Base-by-base conservation (phyloP, 2,888 invertebrate species). In the Tetropium fuscum region DNA sequence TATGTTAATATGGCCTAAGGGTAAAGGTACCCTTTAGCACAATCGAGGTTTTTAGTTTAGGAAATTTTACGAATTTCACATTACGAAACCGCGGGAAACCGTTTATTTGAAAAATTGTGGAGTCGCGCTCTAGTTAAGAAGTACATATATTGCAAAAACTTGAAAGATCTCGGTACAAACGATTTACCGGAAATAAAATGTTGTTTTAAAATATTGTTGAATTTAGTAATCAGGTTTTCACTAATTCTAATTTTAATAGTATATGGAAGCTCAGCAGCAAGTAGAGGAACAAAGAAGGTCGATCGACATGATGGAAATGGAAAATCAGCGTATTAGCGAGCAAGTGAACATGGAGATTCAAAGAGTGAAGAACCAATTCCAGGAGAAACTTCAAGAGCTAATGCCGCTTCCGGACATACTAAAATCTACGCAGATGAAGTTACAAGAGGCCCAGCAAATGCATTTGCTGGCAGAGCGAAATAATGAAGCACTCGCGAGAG, bases 301-400 rank as follows among this genome's bases (percentile, higher is more conserved):
- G 71, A 85, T 90, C 73, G 89, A 90, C 62, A 81, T 88, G 74
- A 88, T 90, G 87, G 89, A 90, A 71, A 85, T 89, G 85, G 90
- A 90, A 70, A 89, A 90, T 71, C 87, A 86, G 13, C 82, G 89
- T 43, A 88, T 90, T 73, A 88, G 88, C 66, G 90, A 90, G 71
- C 90, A 90, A 75, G 88, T 90, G 34, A 88, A 88, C 68, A 78
- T 88, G 10, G 91, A 90, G 79, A 89, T 90, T 58, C 88, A 89
- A 68, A 82, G 87, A 63, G 88, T 90, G 6, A 90, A 90, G 84
- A 84, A 83, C 71, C 86, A 90, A 77, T 90, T 90, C 80, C 90
- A 90, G 83, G 90, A 90, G 72, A 90, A 90, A 76, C 79, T 90
- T 15, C 87, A 88, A 57, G 90, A 90, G 77, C 78, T 90, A 43